Conservation (phyloP, 1,140 invertebrate species). For the Calliopsis andreniformis region DNA sequence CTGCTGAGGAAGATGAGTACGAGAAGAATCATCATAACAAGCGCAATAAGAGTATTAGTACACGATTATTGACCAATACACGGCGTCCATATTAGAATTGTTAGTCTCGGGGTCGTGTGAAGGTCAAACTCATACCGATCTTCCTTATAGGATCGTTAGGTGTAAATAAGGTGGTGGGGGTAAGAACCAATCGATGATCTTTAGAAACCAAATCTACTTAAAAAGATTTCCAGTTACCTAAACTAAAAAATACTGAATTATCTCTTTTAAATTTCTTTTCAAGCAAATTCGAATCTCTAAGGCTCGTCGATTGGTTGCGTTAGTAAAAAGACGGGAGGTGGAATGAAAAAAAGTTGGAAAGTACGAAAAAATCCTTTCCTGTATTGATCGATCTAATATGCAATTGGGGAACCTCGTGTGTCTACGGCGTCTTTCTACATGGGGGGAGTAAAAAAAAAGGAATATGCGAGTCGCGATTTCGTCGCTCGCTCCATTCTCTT, state of each 20-base stretch:
- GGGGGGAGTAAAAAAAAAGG: constrained; percentile 5
- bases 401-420: constrained; percentile 33
- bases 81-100: not conserved
- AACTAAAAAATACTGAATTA: not conserved
- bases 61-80: not conserved
- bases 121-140: constrained; percentile 21
- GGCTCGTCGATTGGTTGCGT: not conserved
- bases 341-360: constrained; percentile 56
- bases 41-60: constrained; percentile 33
- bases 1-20: constrained; percentile 54
- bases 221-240: not conserved
- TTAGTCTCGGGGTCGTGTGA: not conserved
- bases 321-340: constrained; percentile 19
- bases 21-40: constrained; percentile 25
- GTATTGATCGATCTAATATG: constrained; percentile 47
- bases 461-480: constrained; percentile 27
- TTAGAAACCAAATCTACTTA: not conserved
- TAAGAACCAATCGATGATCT: not conserved
- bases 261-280: not conserved
- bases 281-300: not conserved
- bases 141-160: constrained; percentile 29
- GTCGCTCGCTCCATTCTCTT: constrained; percentile 4
- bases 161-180: constrained; percentile 16
- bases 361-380: constrained; percentile 56
- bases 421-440: constrained; percentile 46